These are phyloP conservation scores for Channa argus DNA, from an alignment of 2,113 vertebrate species.

Conservation along the genomic window DNA sequence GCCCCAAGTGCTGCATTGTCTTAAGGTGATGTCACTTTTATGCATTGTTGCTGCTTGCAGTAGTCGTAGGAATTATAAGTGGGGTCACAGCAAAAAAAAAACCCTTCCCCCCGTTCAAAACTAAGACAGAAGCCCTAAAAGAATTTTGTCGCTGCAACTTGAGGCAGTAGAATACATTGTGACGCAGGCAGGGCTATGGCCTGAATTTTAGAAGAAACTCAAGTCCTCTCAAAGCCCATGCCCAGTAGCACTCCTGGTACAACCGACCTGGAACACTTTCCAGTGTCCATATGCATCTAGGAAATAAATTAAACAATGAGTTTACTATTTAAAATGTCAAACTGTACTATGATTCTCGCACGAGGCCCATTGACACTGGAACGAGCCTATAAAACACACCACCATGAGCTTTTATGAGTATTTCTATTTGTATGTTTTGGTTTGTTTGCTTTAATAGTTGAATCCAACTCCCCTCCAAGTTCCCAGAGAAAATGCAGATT, in stretches of 20 bases:
- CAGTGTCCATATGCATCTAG: too few species aligned
- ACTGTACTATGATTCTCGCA: too few species aligned
- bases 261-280: too few species aligned
- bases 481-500: not conserved
- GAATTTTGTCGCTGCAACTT: slow-evolving; percentile 7
- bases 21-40: slow-evolving; percentile 68
- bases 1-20: slow-evolving; percentile 71
- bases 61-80: slow-evolving; percentile 20
- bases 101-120: not conserved
- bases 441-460: too few species aligned
- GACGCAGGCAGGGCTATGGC: not conserved
- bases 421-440: too few species aligned
- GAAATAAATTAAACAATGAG: too few species aligned
- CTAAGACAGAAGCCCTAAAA: not conserved
- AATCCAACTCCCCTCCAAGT: too few species aligned
- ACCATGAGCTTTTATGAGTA: too few species aligned
- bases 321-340: too few species aligned
- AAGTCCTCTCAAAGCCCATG: not conserved
- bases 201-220: not conserved
- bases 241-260: too few species aligned
- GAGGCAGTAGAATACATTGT: not conserved
- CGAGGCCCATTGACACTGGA: too few species aligned
- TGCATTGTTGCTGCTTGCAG: slow-evolving; percentile 53
- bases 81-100: not conserved
- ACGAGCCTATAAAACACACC: too few species aligned